Conservation (phyloP, 2,888 invertebrate species). For the Crioceris asparagi region DNA sequence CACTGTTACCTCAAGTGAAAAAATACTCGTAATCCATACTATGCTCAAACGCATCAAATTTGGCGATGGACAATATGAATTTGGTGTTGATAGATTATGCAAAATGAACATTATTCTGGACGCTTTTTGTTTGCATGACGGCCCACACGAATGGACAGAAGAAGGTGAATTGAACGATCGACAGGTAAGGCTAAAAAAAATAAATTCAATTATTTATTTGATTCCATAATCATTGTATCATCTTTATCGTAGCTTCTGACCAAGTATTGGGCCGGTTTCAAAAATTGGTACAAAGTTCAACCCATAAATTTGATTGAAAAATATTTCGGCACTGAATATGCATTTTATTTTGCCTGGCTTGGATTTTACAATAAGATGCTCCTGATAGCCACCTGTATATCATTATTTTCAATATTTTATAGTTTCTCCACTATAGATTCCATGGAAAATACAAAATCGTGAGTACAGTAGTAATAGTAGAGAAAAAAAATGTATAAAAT, state of each 20-base stretch:
- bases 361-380: constrained; percentile 44
- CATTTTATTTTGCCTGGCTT: constrained; percentile 47
- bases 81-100: constrained; percentile 28
- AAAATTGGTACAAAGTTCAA: constrained; percentile 46
- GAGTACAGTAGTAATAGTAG: neutral
- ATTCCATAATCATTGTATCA: too few relatives aligned
- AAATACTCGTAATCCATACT: constrained; percentile 28
- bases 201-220: too few relatives aligned
- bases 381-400: constrained; percentile 33
- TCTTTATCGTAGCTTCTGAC: constrained; percentile 39
- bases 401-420: neutral
- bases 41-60: constrained; percentile 26
- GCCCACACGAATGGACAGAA: constrained; percentile 27
- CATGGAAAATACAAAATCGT: too few relatives aligned
- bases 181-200: too few relatives aligned
- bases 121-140: constrained; percentile 35
- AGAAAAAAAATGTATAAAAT: neutral
- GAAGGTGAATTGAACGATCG: constrained; percentile 30
- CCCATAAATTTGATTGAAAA: constrained; percentile 48
- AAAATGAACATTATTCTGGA: constrained; percentile 24
- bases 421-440: neutral
- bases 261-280: constrained; percentile 48
- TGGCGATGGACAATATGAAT: constrained; percentile 22
- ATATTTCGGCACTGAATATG: constrained; percentile 47
- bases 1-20: constrained; percentile 31